Evolutionary conservation across 2,888 invertebrate genomes (phyloP).

Genomic region (Spicauda simplicius): DNA sequence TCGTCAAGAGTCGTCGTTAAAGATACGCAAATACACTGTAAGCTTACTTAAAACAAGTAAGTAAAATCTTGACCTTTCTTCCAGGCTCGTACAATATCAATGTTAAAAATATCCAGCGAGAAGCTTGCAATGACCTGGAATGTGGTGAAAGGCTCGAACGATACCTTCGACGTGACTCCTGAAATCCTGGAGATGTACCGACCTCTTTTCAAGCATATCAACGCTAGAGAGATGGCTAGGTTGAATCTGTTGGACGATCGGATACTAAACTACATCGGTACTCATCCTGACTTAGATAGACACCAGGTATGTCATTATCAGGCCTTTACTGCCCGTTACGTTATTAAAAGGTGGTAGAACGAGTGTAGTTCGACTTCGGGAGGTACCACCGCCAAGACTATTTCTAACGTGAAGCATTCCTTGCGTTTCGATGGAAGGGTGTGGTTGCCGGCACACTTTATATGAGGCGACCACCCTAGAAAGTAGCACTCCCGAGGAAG

Average conservation of each 20-base stretch:
- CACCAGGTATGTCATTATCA: slow-evolving; percentile 64
- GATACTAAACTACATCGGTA: slow-evolving; percentile 69
- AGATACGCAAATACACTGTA: too few relatives aligned
- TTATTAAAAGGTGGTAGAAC: too few relatives aligned
- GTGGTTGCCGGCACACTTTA: too few relatives aligned
- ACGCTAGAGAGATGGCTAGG: slow-evolving; percentile 67
- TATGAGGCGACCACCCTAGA: too few relatives aligned
- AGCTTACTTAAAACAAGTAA: too few relatives aligned
- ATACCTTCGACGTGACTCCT: slow-evolving; percentile 48
- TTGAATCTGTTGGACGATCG: slow-evolving; percentile 64
- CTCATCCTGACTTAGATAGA: slow-evolving; percentile 67
- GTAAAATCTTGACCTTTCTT: background rate
- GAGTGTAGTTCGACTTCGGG: too few relatives aligned
- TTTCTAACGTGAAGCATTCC: too few relatives aligned
- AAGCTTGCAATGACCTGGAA: slow-evolving; percentile 68
- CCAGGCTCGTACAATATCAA: slow-evolving; percentile 72
- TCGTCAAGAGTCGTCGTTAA: too few relatives aligned
- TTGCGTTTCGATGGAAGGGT: too few relatives aligned
- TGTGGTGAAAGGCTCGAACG: slow-evolving; percentile 56
- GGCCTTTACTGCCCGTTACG: too few relatives aligned
- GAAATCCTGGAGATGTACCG: slow-evolving; percentile 65
- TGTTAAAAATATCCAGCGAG: slow-evolving; percentile 71
- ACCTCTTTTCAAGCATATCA: slow-evolving; percentile 72
- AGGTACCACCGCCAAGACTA: too few relatives aligned
- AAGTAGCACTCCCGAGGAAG: too few relatives aligned